phyloP scores from a whole-genome alignment of 2,888 invertebrate genomes.

The Leucoma salicis region DNA sequence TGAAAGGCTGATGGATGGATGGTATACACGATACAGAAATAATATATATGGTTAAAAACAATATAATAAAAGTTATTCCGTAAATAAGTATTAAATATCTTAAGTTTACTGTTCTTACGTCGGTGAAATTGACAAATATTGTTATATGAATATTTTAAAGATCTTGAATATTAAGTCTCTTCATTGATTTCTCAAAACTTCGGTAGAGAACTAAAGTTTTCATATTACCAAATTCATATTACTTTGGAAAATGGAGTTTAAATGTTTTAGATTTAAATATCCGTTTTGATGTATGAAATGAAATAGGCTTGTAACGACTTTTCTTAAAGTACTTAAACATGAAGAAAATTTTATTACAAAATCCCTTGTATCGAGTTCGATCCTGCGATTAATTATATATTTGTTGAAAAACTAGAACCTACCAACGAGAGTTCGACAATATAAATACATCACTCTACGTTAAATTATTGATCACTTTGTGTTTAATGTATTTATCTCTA shows the following conservation, averaged over 20 bases:
- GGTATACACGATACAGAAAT: too few relatives aligned
- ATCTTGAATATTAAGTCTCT: constrained; percentile 4
- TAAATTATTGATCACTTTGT: too few relatives aligned
- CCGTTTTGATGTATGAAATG: neutral
- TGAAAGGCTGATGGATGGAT: too few relatives aligned
- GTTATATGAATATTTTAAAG: neutral
- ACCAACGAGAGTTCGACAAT: too few relatives aligned
- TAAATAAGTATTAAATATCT: too few relatives aligned
- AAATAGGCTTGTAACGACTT: neutral
- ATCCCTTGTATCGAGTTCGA: too few relatives aligned
- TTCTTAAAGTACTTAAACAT: neutral
- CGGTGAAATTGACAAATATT: neutral
- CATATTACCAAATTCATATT: neutral
- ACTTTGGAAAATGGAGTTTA: neutral
- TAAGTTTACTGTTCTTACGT: neutral
- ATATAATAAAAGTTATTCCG: too few relatives aligned
- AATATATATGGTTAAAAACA: too few relatives aligned
- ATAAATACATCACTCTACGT: too few relatives aligned
- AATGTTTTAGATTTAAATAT: neutral
- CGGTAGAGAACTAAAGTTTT: neutral
- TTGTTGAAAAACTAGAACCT: too few relatives aligned
- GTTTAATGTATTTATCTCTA: too few relatives aligned
- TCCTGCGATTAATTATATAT: too few relatives aligned
- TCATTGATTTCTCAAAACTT: neutral
- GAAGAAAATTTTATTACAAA: neutral